Conservation (phyloP, 2,797 vertebrate species). For the Lagodon rhomboides region DNA sequence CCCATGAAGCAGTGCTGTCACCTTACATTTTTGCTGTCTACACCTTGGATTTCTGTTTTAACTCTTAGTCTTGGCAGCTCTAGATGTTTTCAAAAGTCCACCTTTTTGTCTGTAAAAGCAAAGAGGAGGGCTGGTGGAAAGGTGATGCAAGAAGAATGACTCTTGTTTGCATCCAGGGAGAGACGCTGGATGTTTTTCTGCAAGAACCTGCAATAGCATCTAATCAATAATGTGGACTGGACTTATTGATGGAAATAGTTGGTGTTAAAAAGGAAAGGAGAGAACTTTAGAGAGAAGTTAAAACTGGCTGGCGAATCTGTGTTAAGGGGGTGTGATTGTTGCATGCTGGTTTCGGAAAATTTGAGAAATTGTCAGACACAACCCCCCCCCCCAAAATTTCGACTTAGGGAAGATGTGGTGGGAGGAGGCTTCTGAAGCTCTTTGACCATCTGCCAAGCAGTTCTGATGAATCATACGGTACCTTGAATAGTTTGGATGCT, state of each 20-base stretch:
- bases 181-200: background rate
- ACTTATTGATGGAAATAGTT: background rate
- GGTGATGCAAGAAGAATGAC: background rate
- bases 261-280: background rate
- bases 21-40: slow-evolving; percentile 36
- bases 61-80: slow-evolving; percentile 40
- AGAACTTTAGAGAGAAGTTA: background rate
- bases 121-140: background rate
- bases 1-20: slow-evolving; percentile 34
- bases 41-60: slow-evolving; percentile 44
- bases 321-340: background rate
- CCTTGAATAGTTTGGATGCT: background rate
- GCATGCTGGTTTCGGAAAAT: background rate
- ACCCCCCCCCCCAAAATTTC: background rate
- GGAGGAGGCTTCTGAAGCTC: background rate
- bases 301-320: background rate
- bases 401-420: background rate
- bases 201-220: background rate
- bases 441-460: background rate
- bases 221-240: slow-evolving; percentile 9
- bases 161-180: slow-evolving; percentile 10
- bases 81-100: slow-evolving; percentile 18
- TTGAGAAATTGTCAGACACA: background rate
- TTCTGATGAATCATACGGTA: background rate
- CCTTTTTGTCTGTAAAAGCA: slow-evolving; percentile 26